phyloP scores from a whole-genome alignment of 2,888 invertebrate genomes.

The Lasioglossum oenotherae region DNA sequence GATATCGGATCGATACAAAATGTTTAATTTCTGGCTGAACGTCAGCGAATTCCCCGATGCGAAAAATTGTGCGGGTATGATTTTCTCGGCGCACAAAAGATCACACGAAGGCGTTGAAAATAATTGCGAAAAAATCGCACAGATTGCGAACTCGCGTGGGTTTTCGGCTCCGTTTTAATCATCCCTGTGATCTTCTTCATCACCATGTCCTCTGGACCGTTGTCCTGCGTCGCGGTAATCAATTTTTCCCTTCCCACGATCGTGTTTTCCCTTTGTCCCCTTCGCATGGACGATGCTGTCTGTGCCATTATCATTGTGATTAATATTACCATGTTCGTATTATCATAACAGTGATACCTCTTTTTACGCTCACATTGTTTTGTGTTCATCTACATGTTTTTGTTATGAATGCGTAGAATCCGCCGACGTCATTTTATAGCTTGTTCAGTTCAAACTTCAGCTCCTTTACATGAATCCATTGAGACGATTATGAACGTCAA shows the following conservation, averaged over 20 bases:
- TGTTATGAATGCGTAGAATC: background rate
- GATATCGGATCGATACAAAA: too few species aligned
- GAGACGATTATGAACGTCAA: too few species aligned
- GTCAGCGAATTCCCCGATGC: background rate
- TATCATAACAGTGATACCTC: background rate
- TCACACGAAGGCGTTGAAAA: slow-evolving; percentile 6
- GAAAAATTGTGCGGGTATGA: background rate
- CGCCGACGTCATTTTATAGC: background rate
- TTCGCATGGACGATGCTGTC: background rate
- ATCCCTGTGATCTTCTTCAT: background rate
- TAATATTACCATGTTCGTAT: background rate
- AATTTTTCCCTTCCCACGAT: background rate
- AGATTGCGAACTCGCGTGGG: slow-evolving; percentile 26
- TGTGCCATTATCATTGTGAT: background rate
- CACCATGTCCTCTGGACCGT: background rate
- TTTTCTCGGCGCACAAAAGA: slow-evolving; percentile 28
- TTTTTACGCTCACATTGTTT: background rate
- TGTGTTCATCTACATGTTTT: background rate
- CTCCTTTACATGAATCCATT: background rate
- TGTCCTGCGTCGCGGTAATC: background rate
- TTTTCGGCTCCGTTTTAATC: background rate
- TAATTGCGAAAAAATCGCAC: background rate
- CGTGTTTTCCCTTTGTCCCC: background rate
- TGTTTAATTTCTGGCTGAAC: background rate
- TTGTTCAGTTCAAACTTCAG: background rate